A percentile compares a stretch with the other conserved stretches of the same genome.
phyloP scores from a whole-genome alignment of 2,888 invertebrate species.

The Lymantria dispar region DNA sequence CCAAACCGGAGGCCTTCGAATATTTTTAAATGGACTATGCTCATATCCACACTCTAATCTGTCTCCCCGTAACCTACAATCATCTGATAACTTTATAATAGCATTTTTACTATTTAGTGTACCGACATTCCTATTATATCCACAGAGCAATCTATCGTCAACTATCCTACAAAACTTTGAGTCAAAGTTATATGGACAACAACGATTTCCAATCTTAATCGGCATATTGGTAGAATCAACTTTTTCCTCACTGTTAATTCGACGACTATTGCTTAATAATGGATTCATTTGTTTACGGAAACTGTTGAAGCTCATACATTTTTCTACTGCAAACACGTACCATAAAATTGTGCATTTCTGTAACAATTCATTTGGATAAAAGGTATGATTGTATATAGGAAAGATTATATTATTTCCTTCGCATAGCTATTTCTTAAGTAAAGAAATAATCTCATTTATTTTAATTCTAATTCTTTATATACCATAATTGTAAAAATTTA shows the following conservation, averaged over 20 bases:
- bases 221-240: background rate
- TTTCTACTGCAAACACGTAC: background rate
- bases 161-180: slow-evolving; percentile 49
- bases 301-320: background rate
- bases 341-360: background rate
- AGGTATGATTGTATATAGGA: background rate
- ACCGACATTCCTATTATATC: slow-evolving; percentile 57
- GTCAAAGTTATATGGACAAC: slow-evolving; percentile 66
- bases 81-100: slow-evolving; percentile 36
- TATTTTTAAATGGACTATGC: slow-evolving; percentile 43
- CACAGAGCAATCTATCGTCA: slow-evolving; percentile 60
- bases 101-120: slow-evolving; percentile 27
- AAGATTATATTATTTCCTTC: no score
- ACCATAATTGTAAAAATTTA: no score
- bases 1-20: slow-evolving; percentile 34
- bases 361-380: background rate
- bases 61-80: slow-evolving; percentile 55
- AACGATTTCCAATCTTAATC: slow-evolving; percentile 27
- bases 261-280: background rate
- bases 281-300: background rate
- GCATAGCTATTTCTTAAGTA: no score
- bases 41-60: slow-evolving; percentile 67
- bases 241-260: background rate
- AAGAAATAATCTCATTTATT: no score
- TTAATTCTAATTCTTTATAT: no score